These are phyloP conservation scores for Sapayoa aenigma DNA, from an alignment of 2,113 vertebrate species.

Conservation along the genomic window DNA sequence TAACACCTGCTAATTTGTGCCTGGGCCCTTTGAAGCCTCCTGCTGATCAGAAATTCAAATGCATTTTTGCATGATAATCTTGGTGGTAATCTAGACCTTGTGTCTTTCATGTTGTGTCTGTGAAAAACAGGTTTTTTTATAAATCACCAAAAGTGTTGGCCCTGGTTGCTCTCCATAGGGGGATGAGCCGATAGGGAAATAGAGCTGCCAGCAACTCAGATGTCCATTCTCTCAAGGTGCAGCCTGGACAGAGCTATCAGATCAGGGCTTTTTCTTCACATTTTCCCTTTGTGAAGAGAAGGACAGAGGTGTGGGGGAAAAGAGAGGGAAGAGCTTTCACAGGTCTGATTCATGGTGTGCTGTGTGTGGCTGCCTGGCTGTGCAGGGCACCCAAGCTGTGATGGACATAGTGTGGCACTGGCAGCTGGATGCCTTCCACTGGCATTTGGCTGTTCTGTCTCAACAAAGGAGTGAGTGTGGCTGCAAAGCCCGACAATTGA, in stretches of 20 bases:
- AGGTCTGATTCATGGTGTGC: accelerated
- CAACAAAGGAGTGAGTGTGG: background rate
- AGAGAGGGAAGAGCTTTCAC: background rate
- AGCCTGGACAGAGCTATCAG: background rate
- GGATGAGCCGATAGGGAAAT: background rate
- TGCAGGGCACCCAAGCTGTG: accelerated
- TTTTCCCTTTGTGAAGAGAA: background rate
- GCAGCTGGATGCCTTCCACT: background rate
- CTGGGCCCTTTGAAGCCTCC: slow-evolving; percentile 77
- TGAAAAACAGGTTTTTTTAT: slow-evolving; percentile 79
- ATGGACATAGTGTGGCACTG: accelerated
- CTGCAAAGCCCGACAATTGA: background rate
- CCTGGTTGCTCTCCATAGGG: background rate
- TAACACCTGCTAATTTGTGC: slow-evolving; percentile 88
- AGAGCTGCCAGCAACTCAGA: background rate
- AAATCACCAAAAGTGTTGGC: slow-evolving; percentile 1
- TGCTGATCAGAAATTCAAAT: slow-evolving; percentile 91
- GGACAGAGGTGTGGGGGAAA: background rate
- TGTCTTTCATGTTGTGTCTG: slow-evolving; percentile 80
- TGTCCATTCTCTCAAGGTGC: background rate
- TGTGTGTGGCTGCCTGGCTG: background rate
- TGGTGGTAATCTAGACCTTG: slow-evolving; percentile 81
- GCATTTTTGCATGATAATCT: slow-evolving; percentile 89
- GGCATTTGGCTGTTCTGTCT: background rate
- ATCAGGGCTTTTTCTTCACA: background rate